These are phyloP conservation scores for Halcyon malimbica DNA, from an alignment of 2,113 vertebrate genomes.

Conservation along the genomic window DNA sequence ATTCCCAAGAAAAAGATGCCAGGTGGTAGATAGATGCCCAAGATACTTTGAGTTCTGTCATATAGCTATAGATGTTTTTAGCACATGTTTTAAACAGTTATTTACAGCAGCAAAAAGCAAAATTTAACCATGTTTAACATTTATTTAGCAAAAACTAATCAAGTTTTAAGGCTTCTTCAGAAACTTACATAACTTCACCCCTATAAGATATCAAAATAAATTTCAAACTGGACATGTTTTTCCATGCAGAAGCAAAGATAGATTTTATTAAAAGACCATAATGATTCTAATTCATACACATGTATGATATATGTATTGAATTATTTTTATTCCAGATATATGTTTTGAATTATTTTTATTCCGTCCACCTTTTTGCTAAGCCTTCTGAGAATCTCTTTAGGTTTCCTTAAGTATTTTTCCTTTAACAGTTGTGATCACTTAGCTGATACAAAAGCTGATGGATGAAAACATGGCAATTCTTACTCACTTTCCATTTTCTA, in stretches of 20 bases:
- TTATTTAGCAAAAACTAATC: background rate
- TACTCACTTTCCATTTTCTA: background rate
- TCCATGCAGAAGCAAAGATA: background rate
- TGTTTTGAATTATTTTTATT: background rate
- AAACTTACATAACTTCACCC: background rate
- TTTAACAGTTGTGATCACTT: background rate
- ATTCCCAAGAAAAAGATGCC: conserved; percentile 29
- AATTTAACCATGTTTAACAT: background rate
- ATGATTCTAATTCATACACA: background rate
- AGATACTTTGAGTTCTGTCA: conserved; percentile 16
- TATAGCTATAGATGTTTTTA: conserved; percentile 38
- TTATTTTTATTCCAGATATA: background rate
- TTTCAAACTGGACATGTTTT: background rate
- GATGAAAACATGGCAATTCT: background rate
- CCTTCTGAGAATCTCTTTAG: background rate
- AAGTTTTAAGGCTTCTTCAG: background rate
- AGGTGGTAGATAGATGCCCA: conserved; percentile 43
- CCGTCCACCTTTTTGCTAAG: background rate
- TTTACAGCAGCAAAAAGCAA: conserved; percentile 5
- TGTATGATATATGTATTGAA: background rate
- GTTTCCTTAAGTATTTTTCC: background rate
- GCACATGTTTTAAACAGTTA: conserved; percentile 30
- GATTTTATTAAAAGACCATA: background rate
- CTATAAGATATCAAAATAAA: background rate
- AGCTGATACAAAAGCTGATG: background rate